Evolutionary conservation across 2,113 vertebrate species (phyloP).

Genomic region (Psilopsiagon aurifrons): DNA sequence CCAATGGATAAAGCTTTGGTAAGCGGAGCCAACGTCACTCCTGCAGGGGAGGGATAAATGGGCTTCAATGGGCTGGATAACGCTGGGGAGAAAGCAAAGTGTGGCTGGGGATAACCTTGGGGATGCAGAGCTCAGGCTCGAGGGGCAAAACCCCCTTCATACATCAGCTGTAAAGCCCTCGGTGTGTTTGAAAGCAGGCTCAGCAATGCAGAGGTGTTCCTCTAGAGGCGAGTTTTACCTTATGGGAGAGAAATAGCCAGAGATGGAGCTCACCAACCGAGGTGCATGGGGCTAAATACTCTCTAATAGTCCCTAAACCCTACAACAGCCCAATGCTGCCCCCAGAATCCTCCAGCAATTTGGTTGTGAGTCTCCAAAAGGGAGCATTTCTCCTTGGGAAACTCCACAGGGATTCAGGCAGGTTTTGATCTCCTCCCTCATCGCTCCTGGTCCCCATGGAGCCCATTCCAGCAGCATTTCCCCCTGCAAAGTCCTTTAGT

Average conservation of each 20-base stretch:
- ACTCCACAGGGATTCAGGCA: accelerated
- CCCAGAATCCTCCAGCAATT: accelerated
- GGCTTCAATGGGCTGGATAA: not conserved
- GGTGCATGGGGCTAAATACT: accelerated
- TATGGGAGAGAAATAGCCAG: not conserved
- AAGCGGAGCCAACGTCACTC: not conserved
- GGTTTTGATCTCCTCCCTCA: not conserved
- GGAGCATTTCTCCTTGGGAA: not conserved
- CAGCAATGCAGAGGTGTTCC: not conserved
- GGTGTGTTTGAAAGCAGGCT: not conserved
- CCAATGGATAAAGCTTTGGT: not conserved
- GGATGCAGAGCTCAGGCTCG: accelerated
- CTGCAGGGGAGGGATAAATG: not conserved
- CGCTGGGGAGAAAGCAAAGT: not conserved
- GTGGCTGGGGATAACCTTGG: not conserved
- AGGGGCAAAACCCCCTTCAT: not conserved
- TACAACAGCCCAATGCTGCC: accelerated
- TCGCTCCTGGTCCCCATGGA: accelerated
- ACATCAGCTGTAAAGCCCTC: not conserved
- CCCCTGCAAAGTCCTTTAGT: not conserved
- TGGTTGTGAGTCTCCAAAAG: not conserved
- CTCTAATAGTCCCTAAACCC: not conserved
- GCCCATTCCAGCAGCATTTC: accelerated
- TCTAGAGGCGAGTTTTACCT: not conserved
- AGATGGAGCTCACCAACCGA: accelerated